Evolutionary conservation across 2,113 vertebrate species (phyloP), one percentile per base, ranked within the genome.

Genomic region (Mesitornis unicolor): DNA sequence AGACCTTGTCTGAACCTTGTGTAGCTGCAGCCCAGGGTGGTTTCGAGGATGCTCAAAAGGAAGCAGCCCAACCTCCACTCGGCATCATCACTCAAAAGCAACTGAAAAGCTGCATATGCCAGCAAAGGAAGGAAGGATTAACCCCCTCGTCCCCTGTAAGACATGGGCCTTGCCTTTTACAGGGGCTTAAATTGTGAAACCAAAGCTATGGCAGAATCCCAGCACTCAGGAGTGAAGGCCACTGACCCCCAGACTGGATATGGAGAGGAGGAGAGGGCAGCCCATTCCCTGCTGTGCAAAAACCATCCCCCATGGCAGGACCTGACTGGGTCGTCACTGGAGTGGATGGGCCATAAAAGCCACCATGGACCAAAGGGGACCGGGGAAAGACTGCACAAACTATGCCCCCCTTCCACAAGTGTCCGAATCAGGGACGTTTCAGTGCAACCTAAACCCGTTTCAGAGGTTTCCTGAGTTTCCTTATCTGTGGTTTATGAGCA

Each of bases 1-100:
- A 95, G 95, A 95, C 95, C 93, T 96, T 22, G 36, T 1, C 90
- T 95, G 95, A 97, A 97, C 96, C 56, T 57, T 43, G 20, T 10
- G 2, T 15, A n/a, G 38, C 36, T 15, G 35, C 73, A 65, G 51
- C 48, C 63, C 40, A 25, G 28, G 38, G 74, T 69, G 40, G 75
- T n/a, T 71, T 57, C 26, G 67, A 89, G 84, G 94, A 69, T 88
- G 84, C 33, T 89, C 47, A 11, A 36, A 65, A 75, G 81, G 90
- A 51, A 79, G 51, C 60, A 71, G 43, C 60, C 42, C 50, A 40
- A 48, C 65, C 76, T 60, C 56, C 65, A 1, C 80, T 35, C 42
- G 5, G 51, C 35, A 65, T 7, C 89, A 13, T 59, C 42, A 13
- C 42, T 56, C 29, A 61, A 65, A 71, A 73, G 48, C 64, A 57